Base-by-base conservation (phyloP, 2,888 invertebrate genomes). In the Drosophila diplacantha region DNA sequence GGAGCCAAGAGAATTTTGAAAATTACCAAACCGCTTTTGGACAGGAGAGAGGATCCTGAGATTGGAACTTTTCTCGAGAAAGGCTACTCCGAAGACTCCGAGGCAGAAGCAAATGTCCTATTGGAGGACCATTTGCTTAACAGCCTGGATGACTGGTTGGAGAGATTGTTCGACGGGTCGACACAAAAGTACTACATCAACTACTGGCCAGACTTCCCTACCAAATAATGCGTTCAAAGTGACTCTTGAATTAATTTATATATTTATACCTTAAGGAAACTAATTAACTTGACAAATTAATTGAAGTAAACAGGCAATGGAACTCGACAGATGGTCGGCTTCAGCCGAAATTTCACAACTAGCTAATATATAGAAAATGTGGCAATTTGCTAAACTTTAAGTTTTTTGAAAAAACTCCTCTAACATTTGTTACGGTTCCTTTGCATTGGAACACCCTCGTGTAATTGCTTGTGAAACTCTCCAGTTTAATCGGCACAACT, bases 201-300 rank as follows among this genome's bases (percentile, higher is more conserved):
- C 89, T 97, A 97, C 89, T 99, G 99, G 99, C 99, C 99, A n/a
- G 96, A 96, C 86, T 96, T 96, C 91, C 93, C 93, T 73, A 92
- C 93, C 85, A 95, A 95, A 89, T 95, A 93, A 90, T 22, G 20
- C 24, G 31, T 47, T 47, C 11, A 47, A 46, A 11, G 31, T 31
- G 29, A 44, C 44, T 29, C 29, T 29, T 29, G 26, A 29, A 18
- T 14, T 31, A 44, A 44, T 20, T 44, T 44, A 31, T 5, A 46
- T 14, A 31, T n/a, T 31, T 31, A 46, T 5, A 46, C 44, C 20
- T n/a, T 46, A 46, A 20, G 44, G 1, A 9, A 29, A 14, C 0
- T 5, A 14, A 44, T 29, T 14, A 31, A 31, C 44, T 44, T 3
- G 44, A 44, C 14, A 14, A 29, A 18, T 29, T 14, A 16, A 29